Evolutionary conservation across 2,113 vertebrate genomes (phyloP).

Genomic region (Apodemus sylvaticus): DNA sequence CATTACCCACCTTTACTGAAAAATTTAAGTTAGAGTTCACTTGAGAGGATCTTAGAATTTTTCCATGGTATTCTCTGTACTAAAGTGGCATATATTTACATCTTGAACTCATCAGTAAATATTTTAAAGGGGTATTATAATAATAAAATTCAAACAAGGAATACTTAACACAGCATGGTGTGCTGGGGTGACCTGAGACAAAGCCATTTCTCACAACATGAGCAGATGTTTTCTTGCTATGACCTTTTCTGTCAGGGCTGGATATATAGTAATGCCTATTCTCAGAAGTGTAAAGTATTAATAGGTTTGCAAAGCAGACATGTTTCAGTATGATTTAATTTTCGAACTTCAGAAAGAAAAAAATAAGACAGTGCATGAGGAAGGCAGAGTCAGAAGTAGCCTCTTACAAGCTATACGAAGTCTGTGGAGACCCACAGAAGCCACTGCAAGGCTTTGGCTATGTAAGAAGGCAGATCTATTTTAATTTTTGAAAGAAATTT

Average conservation of each 20-base stretch:
- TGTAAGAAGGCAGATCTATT: background rate
- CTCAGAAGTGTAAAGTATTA: background rate
- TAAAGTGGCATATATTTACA: background rate
- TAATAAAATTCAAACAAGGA: background rate
- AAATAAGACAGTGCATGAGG: background rate
- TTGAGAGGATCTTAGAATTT: background rate
- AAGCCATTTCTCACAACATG: background rate
- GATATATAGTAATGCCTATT: background rate
- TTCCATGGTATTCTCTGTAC: background rate
- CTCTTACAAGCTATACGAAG: background rate
- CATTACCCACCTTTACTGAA: background rate
- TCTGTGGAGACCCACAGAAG: background rate
- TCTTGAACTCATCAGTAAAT: background rate
- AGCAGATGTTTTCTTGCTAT: background rate
- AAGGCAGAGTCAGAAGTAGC: background rate
- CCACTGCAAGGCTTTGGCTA: background rate
- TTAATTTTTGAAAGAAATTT: slow-evolving; percentile 42
- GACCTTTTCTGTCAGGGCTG: background rate
- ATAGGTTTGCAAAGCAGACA: background rate
- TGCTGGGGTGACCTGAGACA: background rate
- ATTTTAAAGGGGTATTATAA: background rate
- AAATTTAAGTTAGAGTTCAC: background rate
- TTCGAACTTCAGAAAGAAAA: background rate
- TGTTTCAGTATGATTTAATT: background rate
- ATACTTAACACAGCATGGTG: background rate